Evolutionary conservation across 2,113 vertebrate genomes (phyloP).

Genomic region (Strix uralensis): DNA sequence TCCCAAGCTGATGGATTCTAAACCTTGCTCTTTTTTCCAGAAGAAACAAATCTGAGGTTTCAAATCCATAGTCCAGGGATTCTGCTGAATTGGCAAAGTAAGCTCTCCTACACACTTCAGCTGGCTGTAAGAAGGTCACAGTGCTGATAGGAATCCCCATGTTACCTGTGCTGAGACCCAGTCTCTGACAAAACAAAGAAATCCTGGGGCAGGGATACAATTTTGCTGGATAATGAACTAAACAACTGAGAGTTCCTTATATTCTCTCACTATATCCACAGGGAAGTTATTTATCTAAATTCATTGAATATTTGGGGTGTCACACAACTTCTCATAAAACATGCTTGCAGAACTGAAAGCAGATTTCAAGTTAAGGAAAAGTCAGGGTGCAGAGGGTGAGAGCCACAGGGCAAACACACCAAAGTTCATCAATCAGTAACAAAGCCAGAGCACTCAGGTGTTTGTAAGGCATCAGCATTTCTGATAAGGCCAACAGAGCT

Average conservation of each 20-base stretch:
- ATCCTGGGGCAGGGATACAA: neutral
- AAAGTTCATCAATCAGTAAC: neutral
- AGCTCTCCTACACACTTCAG: neutral
- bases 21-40: neutral
- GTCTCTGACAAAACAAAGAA: neutral
- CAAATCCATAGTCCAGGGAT: neutral
- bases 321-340: neutral
- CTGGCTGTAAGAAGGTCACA: neutral
- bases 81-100: neutral
- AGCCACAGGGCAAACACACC: neutral
- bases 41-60: neutral
- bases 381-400: neutral
- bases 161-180: neutral
- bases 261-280: neutral
- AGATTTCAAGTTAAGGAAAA: neutral
- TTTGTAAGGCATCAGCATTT: neutral
- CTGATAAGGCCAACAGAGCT: neutral
- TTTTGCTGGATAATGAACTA: neutral
- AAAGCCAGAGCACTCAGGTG: accelerated
- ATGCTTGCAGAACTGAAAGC: neutral
- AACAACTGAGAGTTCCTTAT: neutral
- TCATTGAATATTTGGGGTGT: neutral
- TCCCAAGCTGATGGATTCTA: neutral
- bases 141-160: neutral
- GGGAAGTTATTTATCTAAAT: neutral